Evolutionary conservation across 2,113 vertebrate genomes (phyloP).

Genomic region (Albula glossodonta): DNA sequence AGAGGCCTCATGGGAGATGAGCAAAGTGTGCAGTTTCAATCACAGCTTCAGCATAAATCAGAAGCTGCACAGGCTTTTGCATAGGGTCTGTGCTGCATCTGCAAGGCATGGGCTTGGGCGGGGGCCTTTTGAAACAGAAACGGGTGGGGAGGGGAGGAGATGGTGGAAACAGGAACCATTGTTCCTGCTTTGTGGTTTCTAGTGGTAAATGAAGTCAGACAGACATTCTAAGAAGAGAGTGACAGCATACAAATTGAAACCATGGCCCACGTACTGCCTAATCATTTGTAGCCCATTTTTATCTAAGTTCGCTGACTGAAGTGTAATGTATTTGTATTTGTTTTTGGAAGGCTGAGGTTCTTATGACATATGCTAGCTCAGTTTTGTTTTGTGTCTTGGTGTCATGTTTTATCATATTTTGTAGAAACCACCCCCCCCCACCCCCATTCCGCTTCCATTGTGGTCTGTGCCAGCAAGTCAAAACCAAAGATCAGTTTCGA

Average conservation of each 20-base stretch:
- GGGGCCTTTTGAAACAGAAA: background rate
- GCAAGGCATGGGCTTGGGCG: background rate
- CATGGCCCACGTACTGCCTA: background rate
- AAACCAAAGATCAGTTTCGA: background rate
- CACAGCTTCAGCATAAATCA: background rate
- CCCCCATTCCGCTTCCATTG: background rate
- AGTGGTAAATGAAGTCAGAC: slow-evolving; percentile 7
- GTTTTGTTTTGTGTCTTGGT: background rate
- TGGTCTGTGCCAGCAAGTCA: background rate
- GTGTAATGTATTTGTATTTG: background rate
- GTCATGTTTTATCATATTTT: background rate
- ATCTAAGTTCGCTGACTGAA: background rate
- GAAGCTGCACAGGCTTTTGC: background rate
- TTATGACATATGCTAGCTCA: background rate
- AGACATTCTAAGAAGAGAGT: background rate
- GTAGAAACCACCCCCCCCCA: background rate
- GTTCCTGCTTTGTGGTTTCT: slow-evolving; percentile 29
- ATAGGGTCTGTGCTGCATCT: background rate
- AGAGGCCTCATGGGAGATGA: background rate
- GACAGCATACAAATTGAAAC: background rate
- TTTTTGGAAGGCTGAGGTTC: background rate
- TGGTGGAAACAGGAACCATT: slow-evolving; percentile 57
- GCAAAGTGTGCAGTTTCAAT: background rate
- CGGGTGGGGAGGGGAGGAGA: background rate
- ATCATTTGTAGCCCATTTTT: background rate